Evolutionary conservation across 2,797 vertebrate genomes (phyloP), one percentile per base, ranked within the genome.

Genomic region (Chrosomus eos): DNA sequence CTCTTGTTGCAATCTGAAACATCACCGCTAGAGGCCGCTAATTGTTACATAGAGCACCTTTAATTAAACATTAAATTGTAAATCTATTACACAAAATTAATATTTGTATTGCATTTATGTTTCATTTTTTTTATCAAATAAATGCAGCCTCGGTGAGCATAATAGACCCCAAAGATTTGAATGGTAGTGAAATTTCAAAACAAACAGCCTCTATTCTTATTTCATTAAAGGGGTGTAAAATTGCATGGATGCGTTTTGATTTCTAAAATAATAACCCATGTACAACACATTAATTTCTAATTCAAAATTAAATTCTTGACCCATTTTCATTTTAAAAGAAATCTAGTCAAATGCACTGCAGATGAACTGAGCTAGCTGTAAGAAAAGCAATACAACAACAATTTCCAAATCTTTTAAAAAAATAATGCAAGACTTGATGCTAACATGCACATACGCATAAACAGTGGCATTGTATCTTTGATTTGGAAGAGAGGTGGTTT

Each of bases 321-420:
- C 4, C 4, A n/a, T 71, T 53, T 23, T 74, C 9, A 36, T 58
- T 51, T 33, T 16, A n/a, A 36, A 38, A 55, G 5, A 76, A 38
- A 38, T n/a, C 0, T 4, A 38, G 55, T 55, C 6, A 7, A 16
- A 55, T 21, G 18, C 31, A 73, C 40, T 43, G 31, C 26, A 81
- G 4, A 81, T 77, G 7, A 82, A 82, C 73, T 71, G 31, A 10
- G 11, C 60, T 62, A 67, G 28, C 31, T 71, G 36, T 48, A 60
- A 26, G 23, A 43, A 36, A 23, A 51, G 26, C 26, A 64, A 77
- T 40, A 60, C 16, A 81, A 11, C 5, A 11, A 3, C 3, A 8
- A 48, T 38, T 81, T 31, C 23, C 3, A 78, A 33, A 66, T 78
- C 51, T 62, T 48, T 67, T 21, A 13, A 26, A 71, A 31, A 81